Evolutionary conservation across 2,113 vertebrate species (phyloP), one percentile per base, ranked within the genome.

Genomic region (Pimephales promelas): DNA sequence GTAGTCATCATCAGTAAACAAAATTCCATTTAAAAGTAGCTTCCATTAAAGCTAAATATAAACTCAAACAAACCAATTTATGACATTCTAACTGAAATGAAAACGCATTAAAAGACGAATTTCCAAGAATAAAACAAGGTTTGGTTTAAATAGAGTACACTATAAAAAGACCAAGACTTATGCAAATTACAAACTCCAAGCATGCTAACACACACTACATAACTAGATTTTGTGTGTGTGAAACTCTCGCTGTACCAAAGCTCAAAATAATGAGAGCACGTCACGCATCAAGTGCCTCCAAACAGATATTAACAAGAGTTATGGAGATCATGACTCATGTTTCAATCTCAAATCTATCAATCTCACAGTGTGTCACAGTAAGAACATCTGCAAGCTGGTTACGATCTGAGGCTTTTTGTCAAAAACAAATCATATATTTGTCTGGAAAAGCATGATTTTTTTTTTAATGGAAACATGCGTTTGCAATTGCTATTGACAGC

Each of bases 281-380:
- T 62, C 61, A 76, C 18, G 56, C 79, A 82, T 84, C 83, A 78
- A 66, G 64, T n/a, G 54, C n/a, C 34, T 70, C 77, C 54, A 79
- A 85, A 85, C 9, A 62, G 76, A 79, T 73, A 80, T 79, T 73
- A 80, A 70, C 49, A 56, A 79, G 52, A 45, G 54, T 36, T 36
- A 59, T 45, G 72, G 31, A 49, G 52, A 72, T 24, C 83, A 79
- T 71, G 64, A 64, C 36, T 77, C 71, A 81, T 64, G 78, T 83
- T 84, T 66, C 73, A 84, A 71, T 81, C 72, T 82, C 31, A 52
- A 73, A 52, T 75, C 80, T 54, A 86, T 83, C 66, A 71, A 16
- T 64, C 54, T 36, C 54, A 14, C 81, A 28, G 68, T 70, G 80
- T 84, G 49, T 75, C 40, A 57, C 34, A 71, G 62, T 66, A 66